Evolutionary conservation across 2,113 vertebrate species (phyloP).

Genomic region (Bos taurus): DNA sequence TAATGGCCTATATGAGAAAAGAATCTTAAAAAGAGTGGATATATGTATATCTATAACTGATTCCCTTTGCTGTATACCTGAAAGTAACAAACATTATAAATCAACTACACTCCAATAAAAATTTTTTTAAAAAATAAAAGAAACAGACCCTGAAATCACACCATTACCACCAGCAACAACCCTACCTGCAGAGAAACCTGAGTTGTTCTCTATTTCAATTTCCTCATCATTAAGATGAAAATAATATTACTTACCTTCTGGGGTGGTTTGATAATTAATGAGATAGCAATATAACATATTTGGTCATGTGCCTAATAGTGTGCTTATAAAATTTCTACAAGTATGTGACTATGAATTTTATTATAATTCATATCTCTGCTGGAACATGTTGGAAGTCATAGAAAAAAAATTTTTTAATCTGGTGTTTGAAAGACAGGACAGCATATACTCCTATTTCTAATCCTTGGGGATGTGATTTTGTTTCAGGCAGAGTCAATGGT

Average conservation of each 20-base stretch:
- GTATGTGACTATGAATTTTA: neutral
- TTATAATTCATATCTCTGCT: neutral
- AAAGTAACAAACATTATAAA: neutral
- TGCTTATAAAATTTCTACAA: neutral
- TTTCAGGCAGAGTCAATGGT: neutral
- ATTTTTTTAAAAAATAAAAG: neutral
- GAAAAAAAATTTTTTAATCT: neutral
- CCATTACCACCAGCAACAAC: neutral
- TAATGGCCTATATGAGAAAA: neutral
- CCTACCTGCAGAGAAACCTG: neutral
- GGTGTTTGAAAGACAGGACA: neutral
- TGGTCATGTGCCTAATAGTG: neutral
- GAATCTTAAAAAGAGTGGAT: neutral
- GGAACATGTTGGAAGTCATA: neutral
- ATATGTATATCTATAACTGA: neutral
- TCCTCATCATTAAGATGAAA: neutral
- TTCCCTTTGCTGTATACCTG: neutral
- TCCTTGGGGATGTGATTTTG: neutral
- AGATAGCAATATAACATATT: neutral
- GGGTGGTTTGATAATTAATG: neutral
- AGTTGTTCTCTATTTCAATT: neutral
- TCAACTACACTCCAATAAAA: neutral
- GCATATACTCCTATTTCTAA: neutral
- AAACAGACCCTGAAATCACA: neutral
- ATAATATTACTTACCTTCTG: neutral